Evolutionary conservation across 2,888 invertebrate species (phyloP).

Genomic region (Sinotaia quadrata): DNA sequence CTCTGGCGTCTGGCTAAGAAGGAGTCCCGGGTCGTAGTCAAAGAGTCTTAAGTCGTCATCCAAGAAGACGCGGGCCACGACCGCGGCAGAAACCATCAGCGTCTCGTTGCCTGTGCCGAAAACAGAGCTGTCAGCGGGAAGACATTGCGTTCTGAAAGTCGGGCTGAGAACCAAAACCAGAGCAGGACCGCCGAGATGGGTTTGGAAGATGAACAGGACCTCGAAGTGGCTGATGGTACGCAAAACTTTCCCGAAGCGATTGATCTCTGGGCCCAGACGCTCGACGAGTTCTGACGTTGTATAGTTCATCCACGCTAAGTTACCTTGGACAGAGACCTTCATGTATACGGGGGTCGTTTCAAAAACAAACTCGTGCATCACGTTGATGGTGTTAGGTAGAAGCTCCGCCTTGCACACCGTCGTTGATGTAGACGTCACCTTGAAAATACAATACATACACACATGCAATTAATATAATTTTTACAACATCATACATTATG

Average conservation of each 20-base stretch:
- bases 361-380: constrained; percentile 54
- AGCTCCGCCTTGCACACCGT: constrained; percentile 58
- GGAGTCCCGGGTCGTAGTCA: constrained; percentile 54
- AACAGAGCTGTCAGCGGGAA: constrained; percentile 61
- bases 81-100: constrained; percentile 57
- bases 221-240: constrained; percentile 55
- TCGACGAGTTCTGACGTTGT: constrained; percentile 49
- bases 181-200: constrained; percentile 55
- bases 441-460: neutral
- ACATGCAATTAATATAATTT: too few relatives aligned
- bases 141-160: constrained; percentile 59
- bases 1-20: constrained; percentile 58
- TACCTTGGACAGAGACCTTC: constrained; percentile 59
- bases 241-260: constrained; percentile 49
- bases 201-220: constrained; percentile 53
- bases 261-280: constrained; percentile 50
- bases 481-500: too few relatives aligned
- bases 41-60: constrained; percentile 59
- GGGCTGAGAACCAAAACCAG: constrained; percentile 57
- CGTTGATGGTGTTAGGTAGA: constrained; percentile 56
- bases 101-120: constrained; percentile 64
- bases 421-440: constrained; percentile 44
- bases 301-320: constrained; percentile 60
- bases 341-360: constrained; percentile 52
- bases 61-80: constrained; percentile 59